These are phyloP conservation scores for Aphaenogaster rudis DNA, from an alignment of 1,140 invertebrate genomes.

Conservation along the genomic window DNA sequence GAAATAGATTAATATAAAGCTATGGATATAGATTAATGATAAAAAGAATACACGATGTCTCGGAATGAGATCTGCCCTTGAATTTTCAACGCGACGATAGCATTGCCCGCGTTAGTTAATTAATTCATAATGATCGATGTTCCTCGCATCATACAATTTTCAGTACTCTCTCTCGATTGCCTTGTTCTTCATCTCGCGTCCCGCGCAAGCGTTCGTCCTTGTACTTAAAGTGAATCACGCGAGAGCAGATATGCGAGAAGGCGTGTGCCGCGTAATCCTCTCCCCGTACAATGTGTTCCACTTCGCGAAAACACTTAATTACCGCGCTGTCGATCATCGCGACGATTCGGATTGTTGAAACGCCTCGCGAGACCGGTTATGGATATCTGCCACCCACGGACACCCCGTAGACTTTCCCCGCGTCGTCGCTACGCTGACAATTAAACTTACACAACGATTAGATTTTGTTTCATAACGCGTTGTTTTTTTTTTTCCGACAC, in stretches of 20 bases:
- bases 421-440: conserved; percentile 64
- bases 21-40: neutral
- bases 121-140: conserved; percentile 6
- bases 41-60: neutral
- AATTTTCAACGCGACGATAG: neutral
- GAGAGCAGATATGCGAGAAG: conserved; percentile 48
- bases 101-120: neutral
- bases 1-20: neutral
- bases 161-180: neutral
- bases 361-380: conserved; percentile 59
- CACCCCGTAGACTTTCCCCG: conserved; percentile 38
- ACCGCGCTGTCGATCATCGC: conserved; percentile 52
- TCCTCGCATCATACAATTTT: conserved; percentile 18
- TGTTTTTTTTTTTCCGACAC: conserved; percentile 4
- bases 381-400: conserved; percentile 47
- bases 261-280: conserved; percentile 38
- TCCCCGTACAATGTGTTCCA: conserved; percentile 51
- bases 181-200: conserved; percentile 76
- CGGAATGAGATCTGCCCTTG: neutral
- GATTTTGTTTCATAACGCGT: conserved; percentile 67
- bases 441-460: conserved; percentile 82
- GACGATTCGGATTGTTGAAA: conserved; percentile 70
- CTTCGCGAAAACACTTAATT: conserved; percentile 55
- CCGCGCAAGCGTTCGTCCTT: conserved; percentile 41
- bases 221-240: conserved; percentile 43